Evolutionary conservation across 2,888 invertebrate genomes (phyloP), one percentile per base, ranked within the genome.

Genomic region (Lepidocyrtinus sp.): DNA sequence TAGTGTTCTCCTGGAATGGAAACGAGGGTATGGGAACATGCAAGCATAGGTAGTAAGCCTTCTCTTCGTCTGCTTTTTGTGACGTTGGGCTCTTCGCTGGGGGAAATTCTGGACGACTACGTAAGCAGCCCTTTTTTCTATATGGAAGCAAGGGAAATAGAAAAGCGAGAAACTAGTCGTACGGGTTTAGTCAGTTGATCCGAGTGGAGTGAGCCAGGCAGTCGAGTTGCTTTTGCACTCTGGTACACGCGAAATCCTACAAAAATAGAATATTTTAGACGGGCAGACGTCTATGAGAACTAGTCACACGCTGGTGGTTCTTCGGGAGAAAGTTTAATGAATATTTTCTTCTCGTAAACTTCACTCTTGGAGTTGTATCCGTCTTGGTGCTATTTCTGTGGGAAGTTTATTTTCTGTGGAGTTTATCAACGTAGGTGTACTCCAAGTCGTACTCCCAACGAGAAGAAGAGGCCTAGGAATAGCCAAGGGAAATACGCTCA

Each of bases 321-420:
- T 50, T 50, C 50, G 17, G 17, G 22, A 50, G 50, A 46, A 45
- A 26, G 21, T 67, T 69, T 55, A 50, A 50, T 50, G 17, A 50
- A 50, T 12, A 50, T 50, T 70, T 63, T 62, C 36, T 67, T n/a
- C 67, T 75, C 68, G n/a, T 7, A 15, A 50, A 50, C 15, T 50
- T 50, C 50, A 15, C 50, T 50, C 50, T 12, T 50, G n/a, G n/a
- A n/a, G n/a, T n/a, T n/a, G n/a, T n/a, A n/a, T n/a, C 17, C 12
- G 36, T 36, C 50, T 15, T 50, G 2, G 76, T 76, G 76, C 62
- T 76, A 76, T 64, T 76, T 70, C 76, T 67, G 74, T 74, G 74
- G 74, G 64, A 63, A 76, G 69, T 70, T n/a, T 50, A 50, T 50
- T 76, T n/a, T 76, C 70, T 24, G 74, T 76, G 76, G 76, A 76